Evolutionary conservation across 2,113 vertebrate genomes (phyloP).

Genomic region (Propithecus coquereli): DNA sequence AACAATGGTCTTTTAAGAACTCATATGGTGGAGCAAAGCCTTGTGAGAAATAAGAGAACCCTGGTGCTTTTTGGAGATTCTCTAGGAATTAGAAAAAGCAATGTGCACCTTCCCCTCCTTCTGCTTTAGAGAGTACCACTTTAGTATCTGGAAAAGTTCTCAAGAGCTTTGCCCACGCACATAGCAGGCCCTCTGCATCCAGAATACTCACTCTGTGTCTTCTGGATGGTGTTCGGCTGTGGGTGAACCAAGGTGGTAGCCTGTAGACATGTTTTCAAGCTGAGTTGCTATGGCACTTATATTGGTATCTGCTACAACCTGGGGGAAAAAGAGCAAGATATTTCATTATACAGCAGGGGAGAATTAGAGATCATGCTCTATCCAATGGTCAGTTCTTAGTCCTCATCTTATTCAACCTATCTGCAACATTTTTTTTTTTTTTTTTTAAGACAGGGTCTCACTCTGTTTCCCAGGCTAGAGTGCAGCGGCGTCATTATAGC

Average conservation of each 20-base stretch:
- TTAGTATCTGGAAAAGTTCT: not conserved
- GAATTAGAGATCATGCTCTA: not conserved
- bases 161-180: not conserved
- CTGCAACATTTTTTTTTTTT: not conserved
- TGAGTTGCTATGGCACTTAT: constrained; percentile 93
- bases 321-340: not conserved
- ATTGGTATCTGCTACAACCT: constrained; percentile 97
- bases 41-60: not conserved
- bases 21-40: not conserved
- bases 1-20: not conserved
- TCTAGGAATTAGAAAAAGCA: not conserved
- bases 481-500: no score
- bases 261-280: constrained; percentile 89
- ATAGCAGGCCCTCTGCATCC: not conserved
- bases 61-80: not conserved
- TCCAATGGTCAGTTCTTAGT: not conserved
- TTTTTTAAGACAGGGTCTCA: not conserved
- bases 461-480: not conserved
- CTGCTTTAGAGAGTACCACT: not conserved
- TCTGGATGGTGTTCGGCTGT: constrained; percentile 78
- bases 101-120: not conserved
- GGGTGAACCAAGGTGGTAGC: constrained; percentile 73
- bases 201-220: constrained; percentile 89
- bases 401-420: no score
- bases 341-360: not conserved